phyloP scores from a whole-genome alignment of 1,140 invertebrate species.

The Bombus superbus region DNA sequence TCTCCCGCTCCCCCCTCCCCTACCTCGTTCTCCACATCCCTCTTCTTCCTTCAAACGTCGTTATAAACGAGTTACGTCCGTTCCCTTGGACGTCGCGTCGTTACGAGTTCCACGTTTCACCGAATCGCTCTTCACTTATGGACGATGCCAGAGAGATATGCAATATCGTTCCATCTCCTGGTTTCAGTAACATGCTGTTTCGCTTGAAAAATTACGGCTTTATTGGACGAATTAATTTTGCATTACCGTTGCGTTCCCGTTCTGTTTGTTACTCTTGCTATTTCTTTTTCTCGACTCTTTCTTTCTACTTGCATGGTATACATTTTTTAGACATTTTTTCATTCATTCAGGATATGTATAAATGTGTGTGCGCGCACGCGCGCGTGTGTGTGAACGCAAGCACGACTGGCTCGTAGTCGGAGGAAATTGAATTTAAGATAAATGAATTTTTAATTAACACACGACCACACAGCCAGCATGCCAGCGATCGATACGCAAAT shows the following conservation, averaged over 20 bases:
- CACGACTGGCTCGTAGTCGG: background rate
- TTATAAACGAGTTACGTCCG: slow-evolving; percentile 67
- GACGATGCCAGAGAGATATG: slow-evolving; percentile 43
- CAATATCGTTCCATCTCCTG: slow-evolving; percentile 30
- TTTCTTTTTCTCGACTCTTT: background rate
- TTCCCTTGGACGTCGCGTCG: slow-evolving; percentile 60
- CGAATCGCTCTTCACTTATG: slow-evolving; percentile 25
- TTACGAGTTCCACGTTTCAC: slow-evolving; percentile 66
- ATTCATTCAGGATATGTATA: background rate
- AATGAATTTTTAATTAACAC: slow-evolving; percentile 50
- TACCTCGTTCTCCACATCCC: too few relatives aligned
- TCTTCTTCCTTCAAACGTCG: slow-evolving; percentile 47
- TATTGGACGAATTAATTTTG: slow-evolving; percentile 21
- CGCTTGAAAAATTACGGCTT: slow-evolving; percentile 14
- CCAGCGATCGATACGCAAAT: slow-evolving; percentile 34
- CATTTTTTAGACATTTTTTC: background rate
- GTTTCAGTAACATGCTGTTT: background rate
- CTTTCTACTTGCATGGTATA: too few relatives aligned
- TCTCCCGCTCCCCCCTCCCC: background rate
- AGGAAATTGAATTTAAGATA: slow-evolving; percentile 39
- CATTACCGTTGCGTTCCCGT: background rate
- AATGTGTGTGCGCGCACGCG: background rate
- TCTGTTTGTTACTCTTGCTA: background rate
- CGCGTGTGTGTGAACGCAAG: background rate
- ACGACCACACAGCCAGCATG: background rate